Evolutionary conservation across 2,888 invertebrate genomes (phyloP).

Genomic region (Apocheima hispidaria): DNA sequence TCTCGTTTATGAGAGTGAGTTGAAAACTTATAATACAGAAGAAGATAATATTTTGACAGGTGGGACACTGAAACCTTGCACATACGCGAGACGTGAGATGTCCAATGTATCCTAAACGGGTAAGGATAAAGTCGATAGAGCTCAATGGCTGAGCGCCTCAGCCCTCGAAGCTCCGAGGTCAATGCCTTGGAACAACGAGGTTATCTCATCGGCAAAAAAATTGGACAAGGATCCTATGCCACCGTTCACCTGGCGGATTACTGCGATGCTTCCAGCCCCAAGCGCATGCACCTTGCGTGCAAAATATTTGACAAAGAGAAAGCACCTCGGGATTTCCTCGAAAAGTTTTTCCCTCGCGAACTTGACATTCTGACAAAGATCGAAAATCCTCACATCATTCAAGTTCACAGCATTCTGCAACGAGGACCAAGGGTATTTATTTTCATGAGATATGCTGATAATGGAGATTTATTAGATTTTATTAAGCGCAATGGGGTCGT

Average conservation of each 20-base stretch:
- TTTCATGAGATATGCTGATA: conserved; percentile 96
- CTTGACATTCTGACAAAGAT: conserved; percentile 95
- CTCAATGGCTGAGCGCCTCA: conserved; percentile 90
- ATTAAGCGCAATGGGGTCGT: conserved; percentile 92
- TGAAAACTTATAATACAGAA: conserved; percentile 66
- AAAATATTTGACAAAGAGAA: conserved; percentile 97
- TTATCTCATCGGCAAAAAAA: conserved; percentile 93
- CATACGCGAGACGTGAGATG: conserved; percentile 81
- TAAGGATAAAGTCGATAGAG: conserved; percentile 84
- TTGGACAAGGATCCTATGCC: conserved; percentile 96
- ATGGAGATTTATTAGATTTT: conserved; percentile 95
- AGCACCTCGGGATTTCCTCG: conserved; percentile 95
- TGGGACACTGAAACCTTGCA: conserved; percentile 73
- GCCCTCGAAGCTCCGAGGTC: conserved; percentile 93
- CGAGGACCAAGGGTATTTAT: conserved; percentile 94
- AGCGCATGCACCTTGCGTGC: conserved; percentile 92
- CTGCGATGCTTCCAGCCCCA: conserved; percentile 89
- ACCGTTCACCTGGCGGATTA: conserved; percentile 95
- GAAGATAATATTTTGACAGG: conserved; percentile 76
- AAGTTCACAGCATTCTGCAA: conserved; percentile 94
- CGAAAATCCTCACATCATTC: conserved; percentile 96
- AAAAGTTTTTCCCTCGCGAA: conserved; percentile 97
- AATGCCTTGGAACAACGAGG: conserved; percentile 94
- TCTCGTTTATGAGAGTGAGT: conserved; percentile 80
- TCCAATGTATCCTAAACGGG: conserved; percentile 86